Conservation (phyloP, 2,797 vertebrate genomes). For the Telmatherina bonti region DNA sequence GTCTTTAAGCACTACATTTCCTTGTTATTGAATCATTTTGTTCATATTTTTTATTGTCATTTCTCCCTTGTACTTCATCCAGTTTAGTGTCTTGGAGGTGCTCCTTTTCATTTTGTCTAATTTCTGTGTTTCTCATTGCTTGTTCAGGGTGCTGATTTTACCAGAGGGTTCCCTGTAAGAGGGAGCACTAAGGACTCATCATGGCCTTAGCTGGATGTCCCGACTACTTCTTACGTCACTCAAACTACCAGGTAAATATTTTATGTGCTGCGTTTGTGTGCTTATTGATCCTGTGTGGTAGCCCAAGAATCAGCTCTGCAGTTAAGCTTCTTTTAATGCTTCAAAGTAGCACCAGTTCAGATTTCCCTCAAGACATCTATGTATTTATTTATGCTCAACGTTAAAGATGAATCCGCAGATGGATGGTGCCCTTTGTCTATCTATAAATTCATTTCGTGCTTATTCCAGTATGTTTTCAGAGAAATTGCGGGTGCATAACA, state of each 20-base stretch:
- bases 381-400: too few relatives aligned
- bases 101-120: slow-evolving; percentile 7
- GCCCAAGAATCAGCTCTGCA: not conserved
- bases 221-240: slow-evolving; percentile 91
- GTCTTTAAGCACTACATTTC: too few relatives aligned
- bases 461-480: too few relatives aligned
- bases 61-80: not conserved
- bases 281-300: not conserved
- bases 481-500: too few relatives aligned
- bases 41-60: too few relatives aligned
- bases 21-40: too few relatives aligned
- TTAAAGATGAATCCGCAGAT: too few relatives aligned
- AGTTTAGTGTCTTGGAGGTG: not conserved
- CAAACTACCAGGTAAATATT: slow-evolving; percentile 89
- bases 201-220: slow-evolving; percentile 95
- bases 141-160: slow-evolving; percentile 52
- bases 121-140: slow-evolving; percentile 14
- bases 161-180: slow-evolving; percentile 51
- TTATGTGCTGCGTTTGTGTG: not conserved
- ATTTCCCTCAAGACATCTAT: too few relatives aligned
- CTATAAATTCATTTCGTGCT: too few relatives aligned
- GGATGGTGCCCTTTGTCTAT: too few relatives aligned
- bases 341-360: too few relatives aligned
- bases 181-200: slow-evolving; percentile 58
- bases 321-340: too few relatives aligned